Evolutionary conservation across 2,113 vertebrate species (phyloP).

Genomic region (Phaethornis superciliosus): DNA sequence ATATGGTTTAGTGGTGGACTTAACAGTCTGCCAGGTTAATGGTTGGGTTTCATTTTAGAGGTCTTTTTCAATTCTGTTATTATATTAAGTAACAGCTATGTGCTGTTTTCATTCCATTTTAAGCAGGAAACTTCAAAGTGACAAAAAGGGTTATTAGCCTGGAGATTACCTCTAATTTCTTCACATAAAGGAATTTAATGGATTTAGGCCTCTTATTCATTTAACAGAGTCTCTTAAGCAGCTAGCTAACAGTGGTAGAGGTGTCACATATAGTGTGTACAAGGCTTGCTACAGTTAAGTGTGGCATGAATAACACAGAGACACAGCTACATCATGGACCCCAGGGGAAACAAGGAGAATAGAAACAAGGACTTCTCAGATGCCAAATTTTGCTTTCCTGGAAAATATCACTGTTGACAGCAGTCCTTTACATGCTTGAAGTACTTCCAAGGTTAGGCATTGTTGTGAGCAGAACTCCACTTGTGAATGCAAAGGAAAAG

Average conservation of each 20-base stretch:
- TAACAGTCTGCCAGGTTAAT: too few relatives aligned
- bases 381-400: neutral
- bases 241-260: neutral
- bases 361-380: neutral
- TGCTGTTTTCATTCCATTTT: neutral
- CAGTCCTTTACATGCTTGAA: neutral
- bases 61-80: too few relatives aligned
- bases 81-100: neutral
- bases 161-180: neutral
- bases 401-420: slow-evolving; percentile 18
- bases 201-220: neutral
- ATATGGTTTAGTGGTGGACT: too few relatives aligned
- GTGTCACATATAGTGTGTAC: neutral
- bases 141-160: neutral
- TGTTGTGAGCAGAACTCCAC: neutral
- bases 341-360: neutral
- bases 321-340: neutral
- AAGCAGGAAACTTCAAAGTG: neutral
- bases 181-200: neutral
- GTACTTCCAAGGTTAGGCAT: neutral
- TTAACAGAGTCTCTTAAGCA: neutral
- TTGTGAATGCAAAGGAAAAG: neutral
- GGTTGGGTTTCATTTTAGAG: too few relatives aligned
- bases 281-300: neutral
- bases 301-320: neutral